Conservation (phyloP, 2,888 invertebrate genomes). For the Cynaeus angustus region DNA sequence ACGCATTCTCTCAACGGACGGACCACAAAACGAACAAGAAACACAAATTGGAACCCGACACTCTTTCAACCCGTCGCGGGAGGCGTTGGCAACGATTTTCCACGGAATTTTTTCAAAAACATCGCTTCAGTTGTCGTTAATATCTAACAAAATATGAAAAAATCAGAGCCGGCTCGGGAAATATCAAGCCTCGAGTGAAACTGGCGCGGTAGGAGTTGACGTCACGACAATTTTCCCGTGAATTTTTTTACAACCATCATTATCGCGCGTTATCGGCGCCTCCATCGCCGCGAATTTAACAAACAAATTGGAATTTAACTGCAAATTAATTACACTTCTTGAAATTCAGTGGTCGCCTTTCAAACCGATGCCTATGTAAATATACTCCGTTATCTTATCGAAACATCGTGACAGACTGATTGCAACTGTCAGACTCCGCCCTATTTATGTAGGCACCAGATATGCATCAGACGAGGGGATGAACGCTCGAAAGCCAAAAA, state of each 20-base stretch:
- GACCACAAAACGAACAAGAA: not conserved
- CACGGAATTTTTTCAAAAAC: too few relatives aligned
- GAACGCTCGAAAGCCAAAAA: too few relatives aligned
- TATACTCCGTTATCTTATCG: slow-evolving; percentile 54
- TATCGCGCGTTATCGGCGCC: slow-evolving; percentile 8
- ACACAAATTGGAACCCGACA: slow-evolving; percentile 7
- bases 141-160: too few relatives aligned
- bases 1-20: slow-evolving; percentile 4
- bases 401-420: slow-evolving; percentile 53
- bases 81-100: too few relatives aligned
- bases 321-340: slow-evolving; percentile 49
- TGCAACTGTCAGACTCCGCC: slow-evolving; percentile 61
- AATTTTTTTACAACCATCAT: slow-evolving; percentile 26
- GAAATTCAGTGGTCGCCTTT: slow-evolving; percentile 21
- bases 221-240: too few relatives aligned
- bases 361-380: slow-evolving; percentile 51
- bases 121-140: too few relatives aligned
- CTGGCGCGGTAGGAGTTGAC: too few relatives aligned
- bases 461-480: not conserved
- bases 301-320: slow-evolving; percentile 52
- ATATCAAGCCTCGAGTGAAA: too few relatives aligned
- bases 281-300: slow-evolving; percentile 11
- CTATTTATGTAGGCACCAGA: slow-evolving; percentile 59
- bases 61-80: not conserved
- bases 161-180: too few relatives aligned